Conservation (phyloP, 2,113 vertebrate genomes). For the Anhinga anhinga region DNA sequence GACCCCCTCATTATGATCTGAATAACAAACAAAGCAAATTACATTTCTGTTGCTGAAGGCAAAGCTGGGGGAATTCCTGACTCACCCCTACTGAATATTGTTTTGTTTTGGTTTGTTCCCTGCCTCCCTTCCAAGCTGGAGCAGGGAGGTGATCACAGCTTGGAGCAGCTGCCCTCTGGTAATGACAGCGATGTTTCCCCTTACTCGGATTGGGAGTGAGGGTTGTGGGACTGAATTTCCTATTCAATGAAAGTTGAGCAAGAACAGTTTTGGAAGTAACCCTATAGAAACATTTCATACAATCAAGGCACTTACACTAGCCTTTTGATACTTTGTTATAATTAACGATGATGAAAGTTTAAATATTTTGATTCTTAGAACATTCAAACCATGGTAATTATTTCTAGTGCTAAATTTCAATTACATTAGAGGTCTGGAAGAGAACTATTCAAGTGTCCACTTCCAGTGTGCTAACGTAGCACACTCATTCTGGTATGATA, state of each 20-base stretch:
- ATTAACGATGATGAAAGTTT: neutral
- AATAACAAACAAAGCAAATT: neutral
- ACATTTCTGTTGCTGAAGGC: neutral
- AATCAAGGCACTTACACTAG: neutral
- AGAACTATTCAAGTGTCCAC: neutral
- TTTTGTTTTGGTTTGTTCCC: neutral
- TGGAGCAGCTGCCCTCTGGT: neutral
- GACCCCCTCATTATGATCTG: neutral
- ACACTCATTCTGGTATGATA: neutral
- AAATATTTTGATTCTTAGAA: neutral
- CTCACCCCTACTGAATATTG: neutral
- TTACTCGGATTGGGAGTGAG: accelerated
- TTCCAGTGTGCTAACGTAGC: neutral
- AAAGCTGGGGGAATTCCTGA: neutral
- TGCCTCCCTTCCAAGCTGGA: neutral
- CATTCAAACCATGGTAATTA: neutral
- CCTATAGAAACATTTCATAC: neutral
- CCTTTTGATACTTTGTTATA: neutral
- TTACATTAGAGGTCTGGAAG: neutral
- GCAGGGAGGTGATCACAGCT: neutral
- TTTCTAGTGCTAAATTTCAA: neutral
- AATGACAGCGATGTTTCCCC: neutral
- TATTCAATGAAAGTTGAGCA: neutral
- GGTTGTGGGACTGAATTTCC: neutral
- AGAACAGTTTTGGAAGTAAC: neutral